Conservation (phyloP, 2,797 vertebrate genomes). For the Apodemus agrarius region DNA sequence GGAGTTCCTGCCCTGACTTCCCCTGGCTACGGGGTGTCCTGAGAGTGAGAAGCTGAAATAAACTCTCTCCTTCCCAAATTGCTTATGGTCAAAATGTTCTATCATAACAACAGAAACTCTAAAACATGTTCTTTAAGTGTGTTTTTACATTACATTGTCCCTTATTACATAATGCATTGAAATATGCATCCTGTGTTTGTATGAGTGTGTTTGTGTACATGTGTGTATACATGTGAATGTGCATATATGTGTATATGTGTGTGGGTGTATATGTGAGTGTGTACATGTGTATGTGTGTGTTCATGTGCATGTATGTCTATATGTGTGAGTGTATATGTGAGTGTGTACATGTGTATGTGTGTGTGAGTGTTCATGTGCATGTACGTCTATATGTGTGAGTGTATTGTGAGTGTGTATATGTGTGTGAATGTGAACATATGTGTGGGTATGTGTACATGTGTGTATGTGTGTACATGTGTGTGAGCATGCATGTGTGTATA, state of each 20-base stretch:
- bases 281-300: neutral
- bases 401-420: rapidly evolving
- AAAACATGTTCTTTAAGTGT: neutral
- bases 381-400: rapidly evolving
- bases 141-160: neutral
- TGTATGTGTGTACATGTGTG: too few relatives aligned
- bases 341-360: neutral
- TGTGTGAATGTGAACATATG: too few relatives aligned
- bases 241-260: too few relatives aligned
- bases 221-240: neutral
- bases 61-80: neutral
- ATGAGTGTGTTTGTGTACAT: neutral
- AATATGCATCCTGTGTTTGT: neutral
- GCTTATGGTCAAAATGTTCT: neutral
- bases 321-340: too few relatives aligned
- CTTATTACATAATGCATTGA: rapidly evolving
- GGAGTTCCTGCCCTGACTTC: neutral
- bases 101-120: neutral
- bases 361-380: rapidly evolving
- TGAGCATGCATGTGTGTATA: rapidly evolving
- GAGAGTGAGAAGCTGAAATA: neutral
- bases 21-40: neutral
- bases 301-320: neutral
- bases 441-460: neutral
- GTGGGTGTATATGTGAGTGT: too few relatives aligned